phyloP scores from a whole-genome alignment of 2,888 invertebrate genomes.

The Eucriotettix oculatus region DNA sequence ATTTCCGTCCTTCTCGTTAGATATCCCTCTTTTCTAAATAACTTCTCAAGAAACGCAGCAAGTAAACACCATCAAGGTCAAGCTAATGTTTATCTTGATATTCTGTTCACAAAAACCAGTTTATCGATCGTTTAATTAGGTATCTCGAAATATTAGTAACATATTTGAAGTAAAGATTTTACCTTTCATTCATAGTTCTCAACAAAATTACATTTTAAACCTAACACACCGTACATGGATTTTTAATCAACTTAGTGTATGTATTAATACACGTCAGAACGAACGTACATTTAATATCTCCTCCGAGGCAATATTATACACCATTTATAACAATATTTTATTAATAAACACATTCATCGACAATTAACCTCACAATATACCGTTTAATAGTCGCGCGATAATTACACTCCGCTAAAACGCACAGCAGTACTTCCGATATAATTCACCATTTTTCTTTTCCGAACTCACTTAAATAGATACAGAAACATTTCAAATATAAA shows the following conservation, averaged over 20 bases:
- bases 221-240: not conserved
- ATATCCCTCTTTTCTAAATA: constrained; percentile 22
- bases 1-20: constrained; percentile 17
- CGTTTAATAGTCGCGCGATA: constrained; percentile 6
- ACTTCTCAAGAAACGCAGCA: constrained; percentile 27
- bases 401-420: constrained; percentile 13
- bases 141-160: too few relatives aligned
- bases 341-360: not conserved
- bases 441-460: constrained; percentile 13
- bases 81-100: constrained; percentile 10
- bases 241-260: constrained; percentile 1
- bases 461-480: constrained; percentile 13
- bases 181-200: not conserved
- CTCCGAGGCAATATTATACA: not conserved
- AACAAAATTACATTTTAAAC: not conserved
- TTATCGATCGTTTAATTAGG: not conserved
- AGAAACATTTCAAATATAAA: constrained; percentile 11
- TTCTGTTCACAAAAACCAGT: not conserved
- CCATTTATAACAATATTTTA: too few relatives aligned
- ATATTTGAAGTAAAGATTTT: too few relatives aligned
- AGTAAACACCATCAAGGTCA: constrained; percentile 35
- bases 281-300: not conserved
- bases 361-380: not conserved
- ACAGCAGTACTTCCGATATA: constrained; percentile 13
- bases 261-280: not conserved